Percentiles rank a stretch among this genome's conserved stretches.
Conservation (phyloP, 2,113 vertebrate species). For the Burhinus oedicnemus region DNA sequence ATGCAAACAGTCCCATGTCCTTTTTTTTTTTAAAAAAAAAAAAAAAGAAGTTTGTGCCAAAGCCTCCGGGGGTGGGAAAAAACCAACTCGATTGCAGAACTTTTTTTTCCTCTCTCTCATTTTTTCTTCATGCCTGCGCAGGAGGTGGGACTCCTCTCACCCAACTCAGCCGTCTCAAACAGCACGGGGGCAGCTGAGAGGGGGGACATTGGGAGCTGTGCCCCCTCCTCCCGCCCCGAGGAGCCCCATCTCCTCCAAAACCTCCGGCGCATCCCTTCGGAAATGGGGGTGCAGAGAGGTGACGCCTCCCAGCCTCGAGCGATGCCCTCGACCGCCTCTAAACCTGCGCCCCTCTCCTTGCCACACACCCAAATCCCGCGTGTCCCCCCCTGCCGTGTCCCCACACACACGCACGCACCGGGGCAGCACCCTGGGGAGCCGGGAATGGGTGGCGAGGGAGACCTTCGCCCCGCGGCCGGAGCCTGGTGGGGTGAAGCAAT, state of each 20-base stretch:
- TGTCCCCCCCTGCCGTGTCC: background rate
- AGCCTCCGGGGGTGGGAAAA: background rate
- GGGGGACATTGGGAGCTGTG: background rate
- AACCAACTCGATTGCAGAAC: background rate
- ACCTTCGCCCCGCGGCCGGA: accelerated
- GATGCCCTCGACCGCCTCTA: accelerated
- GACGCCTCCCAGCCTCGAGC: background rate
- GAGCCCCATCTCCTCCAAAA: background rate
- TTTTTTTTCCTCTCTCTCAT: background rate
- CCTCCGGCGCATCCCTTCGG: background rate
- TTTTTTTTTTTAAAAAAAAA: background rate
- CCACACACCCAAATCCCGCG: accelerated
- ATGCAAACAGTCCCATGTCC: background rate
- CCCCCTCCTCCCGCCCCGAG: background rate
- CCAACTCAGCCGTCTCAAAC: background rate
- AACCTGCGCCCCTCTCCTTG: accelerated
- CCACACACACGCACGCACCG: too few species aligned
- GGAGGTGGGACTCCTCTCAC: background rate
- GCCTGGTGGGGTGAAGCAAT: constrained; percentile 28
- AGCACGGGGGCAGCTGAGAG: accelerated
- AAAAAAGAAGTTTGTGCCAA: background rate
- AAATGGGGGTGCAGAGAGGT: accelerated
- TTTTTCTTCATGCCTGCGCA: background rate
- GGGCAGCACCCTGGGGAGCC: background rate
- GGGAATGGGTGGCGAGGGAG: background rate